These are phyloP conservation scores for Scleropages formosus DNA, from an alignment of 2,797 vertebrate species.

Conservation along the genomic window DNA sequence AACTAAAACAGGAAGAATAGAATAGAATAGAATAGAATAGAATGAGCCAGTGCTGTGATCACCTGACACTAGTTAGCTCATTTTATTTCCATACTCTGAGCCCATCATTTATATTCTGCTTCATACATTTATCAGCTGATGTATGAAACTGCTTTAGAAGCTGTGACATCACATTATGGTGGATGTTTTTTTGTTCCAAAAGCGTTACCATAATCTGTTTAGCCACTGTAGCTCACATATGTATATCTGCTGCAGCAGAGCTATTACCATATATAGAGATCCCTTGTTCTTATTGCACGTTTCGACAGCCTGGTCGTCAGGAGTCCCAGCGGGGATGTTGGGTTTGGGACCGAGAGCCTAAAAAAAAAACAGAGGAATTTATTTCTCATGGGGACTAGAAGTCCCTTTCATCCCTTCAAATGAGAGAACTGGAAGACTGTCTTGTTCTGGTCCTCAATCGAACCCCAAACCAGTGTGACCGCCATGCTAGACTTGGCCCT, in stretches of 20 bases:
- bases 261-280: constrained; percentile 62
- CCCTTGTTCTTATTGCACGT: constrained; percentile 44
- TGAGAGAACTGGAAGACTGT: neutral
- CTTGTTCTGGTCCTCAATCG: constrained; percentile 9
- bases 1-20: neutral
- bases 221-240: neutral
- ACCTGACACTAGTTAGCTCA: neutral
- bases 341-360: constrained; percentile 66
- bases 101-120: neutral
- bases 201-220: neutral
- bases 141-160: neutral
- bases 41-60: neutral
- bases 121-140: neutral
- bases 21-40: too few relatives aligned
- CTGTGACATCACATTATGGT: too few relatives aligned
- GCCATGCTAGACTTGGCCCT: neutral
- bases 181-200: neutral
- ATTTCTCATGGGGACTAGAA: neutral
- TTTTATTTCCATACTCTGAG: constrained; percentile 19
- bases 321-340: constrained; percentile 43
- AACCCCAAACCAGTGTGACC: neutral
- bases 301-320: constrained; percentile 47
- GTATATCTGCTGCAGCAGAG: neutral
- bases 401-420: neutral
- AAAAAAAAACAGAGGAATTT: constrained; percentile 37